Evolutionary conservation across 1,140 invertebrate species (phyloP), one percentile per base, ranked within the genome.

Genomic region (Brachionus sp.): DNA sequence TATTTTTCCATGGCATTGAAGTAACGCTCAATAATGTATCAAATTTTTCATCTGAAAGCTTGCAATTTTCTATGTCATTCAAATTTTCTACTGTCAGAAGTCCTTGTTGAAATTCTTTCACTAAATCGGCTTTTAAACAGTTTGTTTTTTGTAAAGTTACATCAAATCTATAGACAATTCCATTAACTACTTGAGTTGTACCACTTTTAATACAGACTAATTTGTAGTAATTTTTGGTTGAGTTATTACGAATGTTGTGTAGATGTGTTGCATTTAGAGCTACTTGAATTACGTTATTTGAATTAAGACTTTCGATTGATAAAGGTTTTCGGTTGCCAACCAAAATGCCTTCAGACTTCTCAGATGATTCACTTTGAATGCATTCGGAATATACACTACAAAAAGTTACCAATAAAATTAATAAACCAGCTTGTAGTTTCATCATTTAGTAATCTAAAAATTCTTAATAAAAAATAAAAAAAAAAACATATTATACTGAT

Each of bases 141-240:
- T 70, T 6, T 19, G 66, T 70, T 39, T 70, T 70, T 39, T 70
- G 66, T 70, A 70, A 42, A 6, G 66, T 37, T 16, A 70, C 66
- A 46, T 75, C 25, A 25, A 75, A 46, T 75, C 19, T 75, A 25
- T 75, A 75, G 1, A 46, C 0, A 13, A 46, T 19, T n/a, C 70
- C 70, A 25, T 23, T 13, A 12, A 75, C 70, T 44, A 75, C 19
- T 75, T 75, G 70, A 25, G 16, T 46, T 13, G 70, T 46, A 25
- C 70, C 70, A 75, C 70, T 75, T 33, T 75, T 75, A n/a, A 75
- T 75, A 46, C 70, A 75, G 25, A 29, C 44, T 9, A 75, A 19
- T 29, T 46, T 75, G 10, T 46, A 23, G 44, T 75, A 75, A 39
- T 75, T 75, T 75, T 75, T 70, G 37, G 66, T 70, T 19, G 66